Conservation (phyloP, 1,140 invertebrate genomes). For the Drosophila littoralis region DNA sequence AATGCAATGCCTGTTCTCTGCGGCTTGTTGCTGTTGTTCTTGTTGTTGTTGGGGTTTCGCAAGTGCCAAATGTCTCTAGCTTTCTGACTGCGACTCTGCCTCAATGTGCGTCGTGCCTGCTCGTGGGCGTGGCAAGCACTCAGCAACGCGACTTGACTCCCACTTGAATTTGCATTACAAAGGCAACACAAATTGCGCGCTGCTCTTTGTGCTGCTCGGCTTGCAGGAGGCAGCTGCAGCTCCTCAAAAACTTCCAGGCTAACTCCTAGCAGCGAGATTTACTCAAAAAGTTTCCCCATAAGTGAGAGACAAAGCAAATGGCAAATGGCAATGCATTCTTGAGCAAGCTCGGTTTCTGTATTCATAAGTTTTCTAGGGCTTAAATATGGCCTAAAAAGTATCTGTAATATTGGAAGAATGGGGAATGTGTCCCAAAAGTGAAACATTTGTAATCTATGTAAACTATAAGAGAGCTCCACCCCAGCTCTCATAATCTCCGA, state of each 20-base stretch:
- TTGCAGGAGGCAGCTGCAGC: conserved; percentile 29
- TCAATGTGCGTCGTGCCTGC: conserved; percentile 29
- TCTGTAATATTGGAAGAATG: too few relatives aligned
- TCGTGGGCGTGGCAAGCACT: conserved; percentile 73
- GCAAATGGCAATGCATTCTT: too few relatives aligned
- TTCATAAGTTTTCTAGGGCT: background rate
- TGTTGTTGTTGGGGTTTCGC: conserved; percentile 46
- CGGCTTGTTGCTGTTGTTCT: conserved; percentile 12
- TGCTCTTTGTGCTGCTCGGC: conserved; percentile 71
- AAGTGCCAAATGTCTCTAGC: conserved; percentile 69
- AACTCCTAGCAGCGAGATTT: conserved; percentile 30
- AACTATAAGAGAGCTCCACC: too few relatives aligned
- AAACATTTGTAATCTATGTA: too few relatives aligned
- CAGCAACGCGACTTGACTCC: conserved; percentile 70
- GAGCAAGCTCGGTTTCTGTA: too few relatives aligned
- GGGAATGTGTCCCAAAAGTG: too few relatives aligned
- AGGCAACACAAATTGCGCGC: conserved; percentile 77
- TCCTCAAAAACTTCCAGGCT: conserved; percentile 48
- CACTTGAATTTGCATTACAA: conserved; percentile 82
- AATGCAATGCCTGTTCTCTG: conserved; percentile 58
- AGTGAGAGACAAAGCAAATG: too few relatives aligned
- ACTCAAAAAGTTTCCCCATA: conserved; percentile 13
- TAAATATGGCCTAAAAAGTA: too few relatives aligned
- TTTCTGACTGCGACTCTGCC: conserved; percentile 9
- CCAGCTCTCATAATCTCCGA: too few relatives aligned